Percentiles rank a stretch among this genome's conserved stretches.
Conservation (phyloP, 2,888 invertebrate species). For the Leucophenga maculata region DNA sequence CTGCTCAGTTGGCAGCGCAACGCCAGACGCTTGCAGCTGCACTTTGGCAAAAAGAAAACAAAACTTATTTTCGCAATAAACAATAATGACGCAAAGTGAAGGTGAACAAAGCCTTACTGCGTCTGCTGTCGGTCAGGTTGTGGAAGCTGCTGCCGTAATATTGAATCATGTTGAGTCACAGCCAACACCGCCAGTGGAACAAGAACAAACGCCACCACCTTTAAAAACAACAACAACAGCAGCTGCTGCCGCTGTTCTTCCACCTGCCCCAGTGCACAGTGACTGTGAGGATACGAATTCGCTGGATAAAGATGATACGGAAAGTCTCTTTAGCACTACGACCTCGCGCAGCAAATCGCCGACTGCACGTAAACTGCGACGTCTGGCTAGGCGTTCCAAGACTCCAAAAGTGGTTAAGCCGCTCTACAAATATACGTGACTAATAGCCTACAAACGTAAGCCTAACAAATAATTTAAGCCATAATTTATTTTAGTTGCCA, state of each 20-base stretch:
- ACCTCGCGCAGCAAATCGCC: constrained; percentile 87
- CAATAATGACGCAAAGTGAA: constrained; percentile 16
- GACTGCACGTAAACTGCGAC: constrained; percentile 76
- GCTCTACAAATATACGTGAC: constrained; percentile 77
- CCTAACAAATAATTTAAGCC: constrained; percentile 4
- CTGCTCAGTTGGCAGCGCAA: no score
- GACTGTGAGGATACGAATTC: constrained; percentile 52
- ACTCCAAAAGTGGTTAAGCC: constrained; percentile 78
- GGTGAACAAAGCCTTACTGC: background rate
- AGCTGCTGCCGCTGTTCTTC: background rate
- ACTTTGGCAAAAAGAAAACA: no score
- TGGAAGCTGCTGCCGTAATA: background rate
- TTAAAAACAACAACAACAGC: constrained; percentile 13
- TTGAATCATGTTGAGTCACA: background rate
- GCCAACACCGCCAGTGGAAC: background rate
- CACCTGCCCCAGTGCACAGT: constrained; percentile 18
- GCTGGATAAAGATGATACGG: constrained; percentile 77
- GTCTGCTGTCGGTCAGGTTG: background rate
- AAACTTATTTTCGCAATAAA: no score
- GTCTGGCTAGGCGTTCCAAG: constrained; percentile 76
- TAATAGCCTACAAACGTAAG: background rate
- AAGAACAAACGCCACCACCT: background rate
- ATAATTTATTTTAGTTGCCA: constrained; percentile 76
- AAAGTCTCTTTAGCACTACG: constrained; percentile 86
- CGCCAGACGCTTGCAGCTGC: no score